Evolutionary conservation across 2,797 vertebrate genomes (phyloP), one percentile per base, ranked within the genome.

Genomic region (Glyptemys insculpta): DNA sequence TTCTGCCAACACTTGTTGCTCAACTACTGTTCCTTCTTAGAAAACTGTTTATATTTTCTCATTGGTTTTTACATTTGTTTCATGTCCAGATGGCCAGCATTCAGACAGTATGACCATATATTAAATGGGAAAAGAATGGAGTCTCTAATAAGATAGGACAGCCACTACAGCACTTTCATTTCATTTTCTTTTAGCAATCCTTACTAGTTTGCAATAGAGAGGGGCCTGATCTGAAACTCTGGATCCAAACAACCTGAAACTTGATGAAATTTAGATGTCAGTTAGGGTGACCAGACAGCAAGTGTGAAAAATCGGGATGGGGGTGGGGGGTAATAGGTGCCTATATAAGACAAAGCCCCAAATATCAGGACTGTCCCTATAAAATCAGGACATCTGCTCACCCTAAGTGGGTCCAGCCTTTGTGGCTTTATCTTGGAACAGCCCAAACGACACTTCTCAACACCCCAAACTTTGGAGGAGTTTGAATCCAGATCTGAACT

Each of bases 1-100:
- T 65, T 81, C 19, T 91, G 86, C 10, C 2, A n/a, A 15, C 8
- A 47, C 92, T 95, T 95, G 65, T 83, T 92, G 88, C 80, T 68
- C 50, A 90, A 44, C 52, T 57, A 74, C 59, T 79, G 57, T 93
- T 72, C 47, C 65, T 83, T 86, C 85, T 91, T 79, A 59, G 78
- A 83, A 94, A 92, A 53, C 37, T 37, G 87, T n/a, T 47, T 87
- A 50, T 84, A 59, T 57, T 90, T 59, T 57, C 34, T 74, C 12
- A 85, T 6, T 87, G 23, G 49, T 18, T 41, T 87, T 72, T 81
- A 78, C 81, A 79, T 87, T 88, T 41, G 72, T 21, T 37, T 37
- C 6, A 25, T 92, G 93, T 74, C 52, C 11, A 88, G 52, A 10
- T 80, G 34, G 19, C 3, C 93, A 4, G 18, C 59, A 50, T 78